phyloP scores from a whole-genome alignment of 1,140 invertebrate genomes.

The Odontomachus brunneus region DNA sequence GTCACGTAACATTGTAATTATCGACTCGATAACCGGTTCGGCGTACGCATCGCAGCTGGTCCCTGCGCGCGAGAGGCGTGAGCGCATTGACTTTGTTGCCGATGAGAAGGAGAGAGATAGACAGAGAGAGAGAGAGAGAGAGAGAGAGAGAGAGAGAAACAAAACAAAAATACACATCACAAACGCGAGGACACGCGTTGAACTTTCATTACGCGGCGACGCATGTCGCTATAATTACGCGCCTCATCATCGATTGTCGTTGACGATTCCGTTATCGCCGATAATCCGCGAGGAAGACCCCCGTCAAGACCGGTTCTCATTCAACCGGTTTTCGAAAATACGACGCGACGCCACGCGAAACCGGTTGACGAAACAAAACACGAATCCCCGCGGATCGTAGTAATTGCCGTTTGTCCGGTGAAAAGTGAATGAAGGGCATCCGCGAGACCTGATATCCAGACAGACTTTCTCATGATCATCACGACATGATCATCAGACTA shows the following conservation, averaged over 20 bases:
- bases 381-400: slow-evolving; percentile 4
- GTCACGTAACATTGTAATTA: slow-evolving; percentile 1
- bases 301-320: slow-evolving; percentile 24
- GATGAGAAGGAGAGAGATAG: not conserved
- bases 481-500: too few relatives aligned
- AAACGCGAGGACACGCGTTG: not conserved
- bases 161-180: too few relatives aligned
- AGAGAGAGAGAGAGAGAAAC: slow-evolving; percentile 3
- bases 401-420: not conserved
- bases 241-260: slow-evolving; percentile 27
- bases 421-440: slow-evolving; percentile 37
- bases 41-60: not conserved
- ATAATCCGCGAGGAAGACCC: slow-evolving; percentile 14
- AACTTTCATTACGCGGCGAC: not conserved
- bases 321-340: slow-evolving; percentile 43
- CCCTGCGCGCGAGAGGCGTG: not conserved
- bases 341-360: not conserved
- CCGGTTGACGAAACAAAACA: slow-evolving; percentile 36
- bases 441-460: too few relatives aligned
- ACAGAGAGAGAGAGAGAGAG: not conserved
- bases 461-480: too few relatives aligned
- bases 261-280: slow-evolving; percentile 36
- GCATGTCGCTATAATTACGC: slow-evolving; percentile 21
- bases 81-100: not conserved
- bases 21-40: not conserved